A percentile compares a stretch with the other conserved stretches of the same genome.
Evolutionary conservation across 2,888 invertebrate species (phyloP).

Genomic region (Apotomis turbidana): DNA sequence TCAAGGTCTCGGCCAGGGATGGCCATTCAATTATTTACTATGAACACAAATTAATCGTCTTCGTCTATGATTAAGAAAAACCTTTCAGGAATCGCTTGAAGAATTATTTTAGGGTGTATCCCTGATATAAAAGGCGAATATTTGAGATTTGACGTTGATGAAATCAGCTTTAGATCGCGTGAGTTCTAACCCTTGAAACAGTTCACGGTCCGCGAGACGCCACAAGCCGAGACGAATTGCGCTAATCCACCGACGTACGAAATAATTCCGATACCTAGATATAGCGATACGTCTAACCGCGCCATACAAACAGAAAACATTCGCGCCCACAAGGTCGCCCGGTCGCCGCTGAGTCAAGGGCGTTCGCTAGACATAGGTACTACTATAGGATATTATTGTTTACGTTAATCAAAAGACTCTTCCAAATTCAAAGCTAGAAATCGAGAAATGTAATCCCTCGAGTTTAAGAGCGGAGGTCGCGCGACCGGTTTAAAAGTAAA

Average conservation of each 20-base stretch:
- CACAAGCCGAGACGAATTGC: conserved; percentile 48
- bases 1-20: conserved; percentile 35
- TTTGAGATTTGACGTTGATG: background rate
- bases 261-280: conserved; percentile 58
- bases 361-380: conserved; percentile 72
- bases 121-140: background rate
- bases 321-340: conserved; percentile 78
- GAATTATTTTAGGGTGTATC: background rate
- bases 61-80: background rate
- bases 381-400: conserved; percentile 48
- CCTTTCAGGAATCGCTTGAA: too few species aligned
- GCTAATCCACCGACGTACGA: conserved; percentile 46
- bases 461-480: conserved; percentile 66
- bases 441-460: conserved; percentile 37
- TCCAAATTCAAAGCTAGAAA: conserved; percentile 36
- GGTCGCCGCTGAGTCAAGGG: conserved; percentile 81
- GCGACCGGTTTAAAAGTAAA: conserved; percentile 81
- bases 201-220: conserved; percentile 39
- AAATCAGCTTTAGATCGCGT: background rate
- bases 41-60: background rate
- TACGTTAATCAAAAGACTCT: conserved; percentile 34
- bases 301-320: conserved; percentile 71
- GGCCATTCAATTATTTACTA: conserved; percentile 4
- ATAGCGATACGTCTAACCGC: conserved; percentile 31
- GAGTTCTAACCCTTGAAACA: conserved; percentile 27